Percentiles rank a stretch among this genome's conserved stretches.
These are phyloP conservation scores for Australoheros facetus DNA, from an alignment of 2,797 vertebrate genomes.

Conservation along the genomic window DNA sequence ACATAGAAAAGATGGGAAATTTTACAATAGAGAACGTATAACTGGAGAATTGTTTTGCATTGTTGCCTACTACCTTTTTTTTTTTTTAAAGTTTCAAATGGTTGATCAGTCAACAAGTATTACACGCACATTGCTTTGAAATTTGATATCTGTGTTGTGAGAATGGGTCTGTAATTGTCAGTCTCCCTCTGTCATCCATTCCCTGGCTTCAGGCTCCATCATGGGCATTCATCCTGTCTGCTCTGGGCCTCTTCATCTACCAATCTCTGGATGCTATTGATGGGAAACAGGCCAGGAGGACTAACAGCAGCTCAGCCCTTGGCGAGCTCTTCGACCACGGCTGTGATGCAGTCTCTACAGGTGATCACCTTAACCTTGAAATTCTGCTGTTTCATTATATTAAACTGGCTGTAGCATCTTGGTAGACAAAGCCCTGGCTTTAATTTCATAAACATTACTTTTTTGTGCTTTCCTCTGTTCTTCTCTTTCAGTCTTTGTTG, in stretches of 20 bases:
- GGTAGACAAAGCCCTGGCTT: background rate
- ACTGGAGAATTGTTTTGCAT: too few relatives aligned
- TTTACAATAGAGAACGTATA: too few relatives aligned
- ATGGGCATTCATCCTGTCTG: slow-evolving; percentile 90
- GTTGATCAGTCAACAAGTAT: too few relatives aligned
- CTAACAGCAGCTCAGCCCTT: slow-evolving; percentile 92
- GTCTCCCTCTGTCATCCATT: background rate
- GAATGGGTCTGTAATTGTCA: background rate
- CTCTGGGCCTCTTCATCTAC: slow-evolving; percentile 93
- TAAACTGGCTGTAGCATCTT: background rate
- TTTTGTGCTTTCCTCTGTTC: background rate
- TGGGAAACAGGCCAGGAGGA: slow-evolving; percentile 97
- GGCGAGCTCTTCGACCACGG: slow-evolving; percentile 99
- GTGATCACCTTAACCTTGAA: slow-evolving; percentile 68
- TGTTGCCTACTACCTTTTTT: too few relatives aligned
- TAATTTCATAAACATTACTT: background rate
- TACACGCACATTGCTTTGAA: too few relatives aligned
- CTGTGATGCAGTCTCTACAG: slow-evolving; percentile 96
- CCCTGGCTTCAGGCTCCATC: slow-evolving; percentile 84
- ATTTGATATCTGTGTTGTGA: background rate
- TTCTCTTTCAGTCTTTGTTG: slow-evolving; percentile 87
- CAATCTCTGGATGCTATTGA: slow-evolving; percentile 98
- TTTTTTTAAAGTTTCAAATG: too few relatives aligned
- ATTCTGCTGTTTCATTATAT: background rate
- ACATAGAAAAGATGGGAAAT: too few relatives aligned